phyloP scores from a whole-genome alignment of 2,797 vertebrate species.

The Hipposideros larvatus region DNA sequence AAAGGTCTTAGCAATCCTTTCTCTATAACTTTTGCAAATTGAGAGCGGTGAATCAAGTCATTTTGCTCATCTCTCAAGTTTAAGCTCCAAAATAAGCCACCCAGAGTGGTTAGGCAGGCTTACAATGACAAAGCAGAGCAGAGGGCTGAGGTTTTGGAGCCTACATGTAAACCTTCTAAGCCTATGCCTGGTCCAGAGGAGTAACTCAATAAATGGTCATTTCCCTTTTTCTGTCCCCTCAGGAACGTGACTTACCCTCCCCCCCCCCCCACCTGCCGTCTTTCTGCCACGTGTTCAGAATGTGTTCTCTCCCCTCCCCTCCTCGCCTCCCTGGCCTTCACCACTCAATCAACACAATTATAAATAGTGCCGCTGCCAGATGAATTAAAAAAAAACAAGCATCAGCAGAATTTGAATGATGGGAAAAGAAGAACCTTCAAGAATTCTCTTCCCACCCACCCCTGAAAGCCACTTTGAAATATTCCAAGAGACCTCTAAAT shows the following conservation, averaged over 20 bases:
- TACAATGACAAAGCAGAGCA: neutral
- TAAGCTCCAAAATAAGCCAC: neutral
- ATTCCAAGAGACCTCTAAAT: conserved; percentile 57
- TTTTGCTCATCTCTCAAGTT: neutral
- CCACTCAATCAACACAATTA: conserved; percentile 49
- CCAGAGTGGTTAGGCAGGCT: neutral
- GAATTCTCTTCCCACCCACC: conserved; percentile 26
- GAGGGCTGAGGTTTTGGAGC: neutral
- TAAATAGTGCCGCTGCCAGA: neutral
- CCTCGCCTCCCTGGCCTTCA: neutral
- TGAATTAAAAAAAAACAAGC: conserved; percentile 62
- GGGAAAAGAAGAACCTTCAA: conserved; percentile 65
- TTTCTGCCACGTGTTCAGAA: neutral
- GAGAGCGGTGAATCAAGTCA: neutral
- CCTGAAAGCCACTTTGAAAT: conserved; percentile 71
- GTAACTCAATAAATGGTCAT: neutral
- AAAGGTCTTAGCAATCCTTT: neutral
- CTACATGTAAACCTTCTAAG: neutral
- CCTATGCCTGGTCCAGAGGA: neutral
- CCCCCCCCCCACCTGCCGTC: neutral
- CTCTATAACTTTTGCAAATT: neutral
- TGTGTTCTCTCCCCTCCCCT: neutral
- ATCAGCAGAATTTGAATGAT: conserved; percentile 69
- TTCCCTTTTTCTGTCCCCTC: neutral
- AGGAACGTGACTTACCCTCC: neutral